Percentiles rank a stretch among this genome's conserved stretches.
phyloP scores from a whole-genome alignment of 2,888 invertebrate genomes.

The Mesopsocus fuscifrons region DNA sequence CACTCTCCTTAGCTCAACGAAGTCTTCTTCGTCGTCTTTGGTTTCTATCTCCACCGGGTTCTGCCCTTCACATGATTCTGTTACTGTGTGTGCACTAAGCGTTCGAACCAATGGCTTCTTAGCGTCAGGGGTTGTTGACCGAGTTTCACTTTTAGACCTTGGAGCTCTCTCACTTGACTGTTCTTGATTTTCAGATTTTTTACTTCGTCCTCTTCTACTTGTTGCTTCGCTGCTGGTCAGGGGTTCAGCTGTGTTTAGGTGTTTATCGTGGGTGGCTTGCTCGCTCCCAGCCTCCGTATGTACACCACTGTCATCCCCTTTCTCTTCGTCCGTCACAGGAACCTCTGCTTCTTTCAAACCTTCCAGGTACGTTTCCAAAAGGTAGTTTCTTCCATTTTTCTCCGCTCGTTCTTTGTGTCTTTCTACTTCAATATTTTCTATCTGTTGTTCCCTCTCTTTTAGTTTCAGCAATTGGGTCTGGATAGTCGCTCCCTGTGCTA shows the following conservation, averaged over 20 bases:
- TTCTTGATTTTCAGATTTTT: neutral
- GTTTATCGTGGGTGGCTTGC: neutral
- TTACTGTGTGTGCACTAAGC: neutral
- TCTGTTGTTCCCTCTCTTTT: slow-evolving; percentile 52
- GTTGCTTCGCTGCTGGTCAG: neutral
- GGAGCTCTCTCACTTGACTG: neutral
- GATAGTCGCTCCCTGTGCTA: slow-evolving; percentile 39
- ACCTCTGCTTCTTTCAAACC: slow-evolving; percentile 27
- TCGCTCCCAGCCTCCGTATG: slow-evolving; percentile 8
- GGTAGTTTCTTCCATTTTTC: slow-evolving; percentile 59
- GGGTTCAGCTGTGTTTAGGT: neutral
- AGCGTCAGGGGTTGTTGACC: neutral
- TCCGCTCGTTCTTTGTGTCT: slow-evolving; percentile 52
- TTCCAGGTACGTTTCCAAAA: slow-evolving; percentile 54
- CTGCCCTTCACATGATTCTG: neutral
- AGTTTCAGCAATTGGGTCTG: slow-evolving; percentile 30
- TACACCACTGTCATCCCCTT: slow-evolving; percentile 50
- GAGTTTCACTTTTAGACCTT: slow-evolving; percentile 7
- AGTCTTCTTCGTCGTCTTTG: slow-evolving; percentile 7
- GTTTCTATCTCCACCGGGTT: neutral
- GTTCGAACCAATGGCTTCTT: slow-evolving; percentile 1
- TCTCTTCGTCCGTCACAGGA: slow-evolving; percentile 31
- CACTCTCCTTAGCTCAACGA: slow-evolving; percentile 2
- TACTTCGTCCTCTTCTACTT: neutral
- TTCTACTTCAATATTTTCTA: slow-evolving; percentile 57